These are phyloP conservation scores for sheep (Ovis aries) DNA, from an alignment of 2,113 vertebrate genomes.

Conservation along the genomic window DNA sequence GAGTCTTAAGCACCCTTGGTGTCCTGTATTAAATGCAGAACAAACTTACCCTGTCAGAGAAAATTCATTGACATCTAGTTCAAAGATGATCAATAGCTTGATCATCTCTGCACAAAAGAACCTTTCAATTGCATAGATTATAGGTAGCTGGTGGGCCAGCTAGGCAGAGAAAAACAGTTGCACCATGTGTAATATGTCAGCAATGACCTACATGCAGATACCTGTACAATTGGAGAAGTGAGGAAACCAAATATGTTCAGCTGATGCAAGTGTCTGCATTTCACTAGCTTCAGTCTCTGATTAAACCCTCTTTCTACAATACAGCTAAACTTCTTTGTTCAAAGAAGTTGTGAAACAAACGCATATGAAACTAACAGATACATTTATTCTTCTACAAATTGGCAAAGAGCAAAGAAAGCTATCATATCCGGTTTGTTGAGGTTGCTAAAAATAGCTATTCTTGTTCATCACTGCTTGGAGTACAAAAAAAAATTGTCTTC, in stretches of 20 bases:
- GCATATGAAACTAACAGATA: neutral
- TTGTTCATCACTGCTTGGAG: neutral
- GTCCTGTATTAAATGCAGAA: neutral
- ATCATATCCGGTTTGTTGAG: neutral
- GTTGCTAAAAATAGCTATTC: neutral
- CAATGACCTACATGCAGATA: neutral
- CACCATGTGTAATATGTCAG: neutral
- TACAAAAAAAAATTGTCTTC: neutral
- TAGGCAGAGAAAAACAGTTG: neutral
- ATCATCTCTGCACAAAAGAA: neutral
- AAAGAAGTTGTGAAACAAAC: neutral
- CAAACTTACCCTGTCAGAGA: neutral
- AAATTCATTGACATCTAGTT: neutral
- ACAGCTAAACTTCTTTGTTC: neutral
- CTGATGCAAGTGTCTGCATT: neutral
- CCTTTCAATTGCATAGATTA: neutral
- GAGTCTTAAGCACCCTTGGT: neutral
- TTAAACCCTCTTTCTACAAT: neutral
- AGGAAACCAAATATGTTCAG: neutral
- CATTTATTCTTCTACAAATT: neutral
- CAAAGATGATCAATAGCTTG: neutral
- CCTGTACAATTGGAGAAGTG: neutral
- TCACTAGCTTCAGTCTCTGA: neutral
- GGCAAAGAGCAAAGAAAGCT: neutral
- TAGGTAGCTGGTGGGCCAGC: neutral